phyloP scores from a whole-genome alignment of 2,113 vertebrate genomes.

The Acanthochromis polyacanthus region DNA sequence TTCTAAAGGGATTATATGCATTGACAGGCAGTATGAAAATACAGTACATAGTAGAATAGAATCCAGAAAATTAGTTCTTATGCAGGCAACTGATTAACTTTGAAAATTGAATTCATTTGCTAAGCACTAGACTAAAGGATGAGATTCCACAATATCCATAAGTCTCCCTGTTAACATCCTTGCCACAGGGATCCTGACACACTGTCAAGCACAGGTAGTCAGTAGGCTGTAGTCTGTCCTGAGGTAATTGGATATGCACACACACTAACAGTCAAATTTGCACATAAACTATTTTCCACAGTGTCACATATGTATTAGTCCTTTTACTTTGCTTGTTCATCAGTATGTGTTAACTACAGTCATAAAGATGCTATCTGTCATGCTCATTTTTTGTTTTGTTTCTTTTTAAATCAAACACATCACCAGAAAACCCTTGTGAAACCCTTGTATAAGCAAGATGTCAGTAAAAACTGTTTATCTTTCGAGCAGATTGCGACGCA shows the following conservation, averaged over 20 bases:
- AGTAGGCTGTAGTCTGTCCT: slow-evolving; percentile 59
- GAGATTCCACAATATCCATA: slow-evolving; percentile 63
- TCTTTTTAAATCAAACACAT: neutral
- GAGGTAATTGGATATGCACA: slow-evolving; percentile 41
- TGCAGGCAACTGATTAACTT: slow-evolving; percentile 25
- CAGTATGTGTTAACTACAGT: slow-evolving; percentile 24
- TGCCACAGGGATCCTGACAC: slow-evolving; percentile 56
- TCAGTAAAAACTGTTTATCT: neutral
- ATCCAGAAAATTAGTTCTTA: slow-evolving; percentile 52
- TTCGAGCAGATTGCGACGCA: neutral
- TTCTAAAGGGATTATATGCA: slow-evolving; percentile 42
- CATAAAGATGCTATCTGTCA: neutral
- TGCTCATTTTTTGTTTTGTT: neutral
- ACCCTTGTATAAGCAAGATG: slow-evolving; percentile 20
- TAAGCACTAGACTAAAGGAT: slow-evolving; percentile 52
- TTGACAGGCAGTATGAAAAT: slow-evolving; percentile 41
- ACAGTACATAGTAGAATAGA: slow-evolving; percentile 36
- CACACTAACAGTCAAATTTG: slow-evolving; percentile 12
- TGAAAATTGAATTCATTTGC: slow-evolving; percentile 41
- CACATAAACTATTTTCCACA: slow-evolving; percentile 5
- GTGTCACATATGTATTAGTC: neutral
- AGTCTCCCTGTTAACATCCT: slow-evolving; percentile 62
- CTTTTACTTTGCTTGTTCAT: slow-evolving; percentile 12
- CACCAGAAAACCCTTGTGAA: slow-evolving; percentile 1
- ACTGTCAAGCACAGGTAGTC: slow-evolving; percentile 64